Evolutionary conservation across 2,113 vertebrate genomes (phyloP), one percentile per base, ranked within the genome.

Genomic region (Seriola aureovittata): DNA sequence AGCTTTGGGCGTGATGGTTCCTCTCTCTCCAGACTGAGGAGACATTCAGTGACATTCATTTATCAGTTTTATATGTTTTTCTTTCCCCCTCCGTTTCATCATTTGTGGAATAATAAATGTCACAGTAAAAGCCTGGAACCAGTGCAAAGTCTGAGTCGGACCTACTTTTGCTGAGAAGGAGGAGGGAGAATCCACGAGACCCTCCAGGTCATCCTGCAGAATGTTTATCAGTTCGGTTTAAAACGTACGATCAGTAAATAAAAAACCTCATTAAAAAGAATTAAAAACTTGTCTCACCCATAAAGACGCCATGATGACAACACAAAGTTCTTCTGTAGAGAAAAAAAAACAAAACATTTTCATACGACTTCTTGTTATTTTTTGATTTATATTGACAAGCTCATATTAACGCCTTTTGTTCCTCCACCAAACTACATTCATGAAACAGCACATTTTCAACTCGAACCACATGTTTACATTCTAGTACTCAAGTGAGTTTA

Each of bases 21-120:
- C 96, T 79, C 90, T 90, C 16, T 82, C 73, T 58, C 91, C 95
- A 62, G 71, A 34, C 95, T 96, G 62, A 55, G 52, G 4, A 34
- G 25, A 11, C 85, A 29, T 29, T 29, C 4, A 25, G 12, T 5
- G 3, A 17, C 9, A 57, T 42, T 64, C 17, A 68, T 12, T 0
- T 2, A 1, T 52, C 25, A 12, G 19, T 65, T 40, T n/a, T n/a
- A n/a, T n/a, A n/a, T 14, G 0, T 4, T 0, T 75, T 58, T 2
- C 2, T n/a, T 54, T 54, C 7, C 50, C 5, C 32, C 14, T 54
- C 12, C 7, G 17, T 29, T 29, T 29, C 29, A 29, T 29, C 29
- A 29, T 29, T 29, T 29, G 29, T 29, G 29, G 29, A 29, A 29
- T 29, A 19, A 58, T 8, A 46, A 46, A 34, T 4, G 17, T 32